Evolutionary conservation across 2,113 vertebrate species (phyloP), one percentile per base, ranked within the genome.

Genomic region (Hiodon alosoides): DNA sequence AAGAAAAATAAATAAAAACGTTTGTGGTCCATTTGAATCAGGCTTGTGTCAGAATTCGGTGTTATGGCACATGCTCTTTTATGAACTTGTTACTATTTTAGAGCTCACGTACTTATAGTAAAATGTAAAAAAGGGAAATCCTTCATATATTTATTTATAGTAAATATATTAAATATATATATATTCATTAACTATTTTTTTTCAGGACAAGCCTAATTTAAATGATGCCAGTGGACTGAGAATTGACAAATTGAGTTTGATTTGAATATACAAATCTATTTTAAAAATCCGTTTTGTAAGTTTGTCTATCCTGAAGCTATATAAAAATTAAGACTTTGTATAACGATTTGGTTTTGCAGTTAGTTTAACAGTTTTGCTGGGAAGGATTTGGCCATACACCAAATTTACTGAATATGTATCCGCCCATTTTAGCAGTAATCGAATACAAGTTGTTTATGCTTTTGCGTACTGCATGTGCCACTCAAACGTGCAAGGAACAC

Each of bases 151-250:
- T 67, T 4, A n/a, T 52, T 68, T 51, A 68, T 68, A 67, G 2
- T 52, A 51, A 47, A 11, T 50, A 50, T 50, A 48, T 48, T 66
- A 67, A 31, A 31, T 31, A 31, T 31, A 31, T 31, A 2, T 31
- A 31, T 31, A 31, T 2, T 31, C 31, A 31, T 69, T 51, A 17
- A 69, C 17, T 16, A 53, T 55, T 69, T 4, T 14, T 53, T 55
- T 14, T 70, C 31, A 53, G 53, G 52, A 70, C 52, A 70, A 70
- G 52, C 52, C 16, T 70, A 55, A 70, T 70, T 70, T 70, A 55
- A 55, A 55, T 55, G 11, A 13, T 31, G 57, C 54, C 52, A 31
- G 48, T 52, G n/a, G n/a, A 17, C n/a, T 10, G 31, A 69, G 14
- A 65, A 65, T 31, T 31, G 31, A 31, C 31, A 31, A 31, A 31